A percentile compares a stretch with the other conserved stretches of the same genome.
Evolutionary conservation across 2,113 vertebrate species (phyloP).

Genomic region (Caretta caretta): DNA sequence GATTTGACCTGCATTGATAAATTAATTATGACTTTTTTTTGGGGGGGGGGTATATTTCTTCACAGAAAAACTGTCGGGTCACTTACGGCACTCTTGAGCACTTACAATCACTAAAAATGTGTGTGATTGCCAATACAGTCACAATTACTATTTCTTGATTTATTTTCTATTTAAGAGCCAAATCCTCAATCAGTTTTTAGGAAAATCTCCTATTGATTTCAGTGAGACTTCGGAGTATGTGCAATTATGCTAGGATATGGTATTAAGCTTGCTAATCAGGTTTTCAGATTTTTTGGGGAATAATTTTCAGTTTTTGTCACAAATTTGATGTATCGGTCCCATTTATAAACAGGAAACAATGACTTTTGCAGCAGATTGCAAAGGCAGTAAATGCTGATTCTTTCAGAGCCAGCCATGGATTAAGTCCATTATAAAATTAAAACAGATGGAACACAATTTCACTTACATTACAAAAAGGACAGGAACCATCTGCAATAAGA

Average conservation of each 20-base stretch:
- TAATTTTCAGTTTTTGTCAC: neutral
- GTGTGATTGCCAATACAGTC: neutral
- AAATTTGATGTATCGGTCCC: neutral
- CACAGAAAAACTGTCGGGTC: neutral
- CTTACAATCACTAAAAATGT: neutral
- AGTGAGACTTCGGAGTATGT: neutral
- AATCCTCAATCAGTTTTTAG: fast-evolving
- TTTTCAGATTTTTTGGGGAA: fast-evolving
- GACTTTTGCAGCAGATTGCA: conserved; percentile 60
- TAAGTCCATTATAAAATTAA: conserved; percentile 68
- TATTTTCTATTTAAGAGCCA: neutral
- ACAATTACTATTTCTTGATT: fast-evolving
- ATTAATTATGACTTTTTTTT: neutral
- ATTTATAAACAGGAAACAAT: conserved; percentile 7
- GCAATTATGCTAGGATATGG: fast-evolving
- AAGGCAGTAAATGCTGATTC: conserved; percentile 61
- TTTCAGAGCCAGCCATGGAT: conserved; percentile 51
- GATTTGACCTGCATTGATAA: neutral
- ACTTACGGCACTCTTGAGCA: no score
- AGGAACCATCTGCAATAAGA: conserved; percentile 59
- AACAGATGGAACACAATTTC: conserved; percentile 66
- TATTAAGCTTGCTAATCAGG: fast-evolving
- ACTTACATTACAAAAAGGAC: conserved; percentile 54
- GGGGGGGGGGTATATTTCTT: neutral
- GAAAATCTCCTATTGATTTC: fast-evolving